Base-by-base conservation (phyloP, 2,113 vertebrate species). In the Nematolebias whitei region DNA sequence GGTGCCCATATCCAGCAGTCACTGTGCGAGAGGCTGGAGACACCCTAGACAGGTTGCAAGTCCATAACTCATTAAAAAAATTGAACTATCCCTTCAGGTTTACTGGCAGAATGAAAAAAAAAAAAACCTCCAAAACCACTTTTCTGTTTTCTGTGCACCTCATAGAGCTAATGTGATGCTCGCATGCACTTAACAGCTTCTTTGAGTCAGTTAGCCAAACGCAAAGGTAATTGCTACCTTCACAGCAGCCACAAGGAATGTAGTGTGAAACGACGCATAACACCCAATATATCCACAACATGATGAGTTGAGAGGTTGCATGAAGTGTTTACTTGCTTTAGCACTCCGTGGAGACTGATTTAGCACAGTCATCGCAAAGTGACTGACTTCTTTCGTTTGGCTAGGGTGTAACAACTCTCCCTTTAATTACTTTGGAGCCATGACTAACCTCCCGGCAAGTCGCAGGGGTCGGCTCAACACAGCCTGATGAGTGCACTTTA, bases 401-500 rank as follows among this genome's bases (percentile, higher is more conserved):
- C 88, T 89, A 71, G 87, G 88, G 86, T 91, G 88, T 88, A 90
- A 92, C 86, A 91, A 89, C 88, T 91, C 87, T 90, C 89, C 76
- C 86, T 89, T 92, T 92, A 90, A 92, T 92, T 92, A 90, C 90
- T 90, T 89, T 83, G 85, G 88, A 89, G 89, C 87, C 86, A 83
- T 87, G 88, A 86, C 89, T 89, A 86, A 90, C 88, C 83, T 90
- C 81, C 82, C 79, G 64, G 84, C 79, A 74, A 90, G 90, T 85
- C 76, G 74, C 86, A 71, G 77, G 84, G 89, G 84, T 84, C 76
- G 76, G 83, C 78, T 84, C 81, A 76, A 87, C 83, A 72, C 80
- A 56, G 88, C 83, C 86, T 86, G 83, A 83, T 62, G 82, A 87
- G 86, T 83, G 80, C 80, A 85, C 85, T 88, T 84, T 87, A 85